These are phyloP conservation scores for Plestiodon gilberti DNA, from an alignment of 2,113 vertebrate genomes.

Conservation along the genomic window DNA sequence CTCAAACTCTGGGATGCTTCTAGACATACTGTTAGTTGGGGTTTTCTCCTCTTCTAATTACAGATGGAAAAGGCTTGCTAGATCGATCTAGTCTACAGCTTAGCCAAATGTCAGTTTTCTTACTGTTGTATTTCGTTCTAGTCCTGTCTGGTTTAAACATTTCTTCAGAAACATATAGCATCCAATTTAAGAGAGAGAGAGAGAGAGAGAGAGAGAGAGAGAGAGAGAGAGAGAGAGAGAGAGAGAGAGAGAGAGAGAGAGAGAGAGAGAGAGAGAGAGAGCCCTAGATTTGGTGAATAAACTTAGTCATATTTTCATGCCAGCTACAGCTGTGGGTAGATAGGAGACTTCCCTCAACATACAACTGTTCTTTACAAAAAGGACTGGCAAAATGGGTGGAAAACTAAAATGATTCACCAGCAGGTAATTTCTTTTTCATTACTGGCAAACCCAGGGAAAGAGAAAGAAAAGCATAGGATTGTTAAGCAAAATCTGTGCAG, in stretches of 20 bases:
- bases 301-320: not conserved
- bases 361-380: not conserved
- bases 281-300: conserved; percentile 31
- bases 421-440: not conserved
- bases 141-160: conserved; percentile 39
- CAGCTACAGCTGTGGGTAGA: conserved; percentile 35
- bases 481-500: conserved; percentile 29
- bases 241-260: too few species aligned
- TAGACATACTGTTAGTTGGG: not conserved
- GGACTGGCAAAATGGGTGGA: not conserved
- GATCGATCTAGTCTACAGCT: conserved; percentile 8
- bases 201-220: too few species aligned
- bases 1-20: not conserved
- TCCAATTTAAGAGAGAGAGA: not conserved
- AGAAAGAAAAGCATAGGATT: not conserved
- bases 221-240: too few species aligned
- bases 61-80: conserved; percentile 9
- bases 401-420: conserved; percentile 24
- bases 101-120: not conserved
- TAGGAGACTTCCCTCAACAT: conserved; percentile 3
- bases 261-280: not conserved
- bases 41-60: conserved; percentile 10
- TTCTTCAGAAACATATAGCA: conserved; percentile 26
- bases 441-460: not conserved
- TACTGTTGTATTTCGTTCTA: not conserved